Evolutionary conservation across 2,797 vertebrate species (phyloP).

Genomic region (Cynopterus sphinx): DNA sequence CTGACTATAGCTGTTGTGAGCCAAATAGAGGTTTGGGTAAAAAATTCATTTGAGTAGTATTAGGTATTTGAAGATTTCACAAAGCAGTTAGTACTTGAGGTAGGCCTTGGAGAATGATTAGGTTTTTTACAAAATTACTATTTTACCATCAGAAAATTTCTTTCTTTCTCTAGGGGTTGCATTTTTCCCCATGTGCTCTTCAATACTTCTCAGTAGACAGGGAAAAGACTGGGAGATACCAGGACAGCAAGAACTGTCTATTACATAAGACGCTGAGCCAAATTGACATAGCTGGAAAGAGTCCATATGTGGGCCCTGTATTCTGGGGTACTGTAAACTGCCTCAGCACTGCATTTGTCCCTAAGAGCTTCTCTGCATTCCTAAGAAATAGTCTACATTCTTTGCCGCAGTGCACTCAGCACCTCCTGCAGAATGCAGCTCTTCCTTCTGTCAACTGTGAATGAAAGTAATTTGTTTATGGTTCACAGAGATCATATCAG

Average conservation of each 20-base stretch:
- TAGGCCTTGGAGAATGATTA: not conserved
- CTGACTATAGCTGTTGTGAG: not conserved
- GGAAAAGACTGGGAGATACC: not conserved
- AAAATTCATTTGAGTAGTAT: not conserved
- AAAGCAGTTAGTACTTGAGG: not conserved
- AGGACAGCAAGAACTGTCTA: not conserved
- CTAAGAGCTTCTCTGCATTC: not conserved
- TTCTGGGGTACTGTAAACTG: not conserved
- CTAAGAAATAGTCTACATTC: conserved; percentile 2
- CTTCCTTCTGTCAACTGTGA: conserved; percentile 49
- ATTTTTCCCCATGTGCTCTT: not conserved
- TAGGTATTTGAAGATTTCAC: not conserved
- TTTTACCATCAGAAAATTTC: not conserved
- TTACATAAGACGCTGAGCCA: not conserved
- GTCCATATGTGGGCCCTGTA: not conserved
- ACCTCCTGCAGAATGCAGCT: not conserved
- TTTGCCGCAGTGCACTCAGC: not conserved
- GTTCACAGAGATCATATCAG: conserved; percentile 69
- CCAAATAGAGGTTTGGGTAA: not conserved
- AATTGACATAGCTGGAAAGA: not conserved
- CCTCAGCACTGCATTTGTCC: not conserved
- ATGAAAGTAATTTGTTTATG: conserved; percentile 69
- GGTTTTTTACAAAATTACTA: not conserved
- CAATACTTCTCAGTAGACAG: not conserved
- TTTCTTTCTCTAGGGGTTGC: not conserved